These are phyloP conservation scores for Napeogenes sylphis DNA, from an alignment of 2,888 invertebrate species.

Conservation along the genomic window DNA sequence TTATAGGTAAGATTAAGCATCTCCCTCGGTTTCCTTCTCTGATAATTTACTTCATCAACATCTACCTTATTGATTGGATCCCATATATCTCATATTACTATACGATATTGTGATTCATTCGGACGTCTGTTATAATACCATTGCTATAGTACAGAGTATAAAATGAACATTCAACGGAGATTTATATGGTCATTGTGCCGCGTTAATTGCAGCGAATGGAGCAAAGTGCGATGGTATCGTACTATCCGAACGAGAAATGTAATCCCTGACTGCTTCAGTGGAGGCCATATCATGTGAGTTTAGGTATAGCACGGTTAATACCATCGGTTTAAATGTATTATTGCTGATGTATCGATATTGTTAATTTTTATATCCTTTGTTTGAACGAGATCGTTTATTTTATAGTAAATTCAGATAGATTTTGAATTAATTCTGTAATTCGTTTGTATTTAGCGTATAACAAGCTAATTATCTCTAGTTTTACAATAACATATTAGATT, in stretches of 20 bases:
- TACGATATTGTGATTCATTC: conserved; percentile 11
- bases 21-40: conserved; percentile 50
- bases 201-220: conserved; percentile 73
- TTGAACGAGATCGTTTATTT: too few species aligned
- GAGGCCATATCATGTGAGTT: conserved; percentile 31
- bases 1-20: conserved; percentile 68
- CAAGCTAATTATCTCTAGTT: too few species aligned
- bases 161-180: conserved; percentile 65
- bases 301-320: conserved; percentile 2
- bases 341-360: conserved; percentile 2
- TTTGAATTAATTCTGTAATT: too few species aligned
- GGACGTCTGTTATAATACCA: conserved; percentile 4
- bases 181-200: conserved; percentile 74
- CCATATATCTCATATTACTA: conserved; percentile 6
- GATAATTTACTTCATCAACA: conserved; percentile 34
- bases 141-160: conserved; percentile 43
- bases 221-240: conserved; percentile 69
- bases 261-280: conserved; percentile 47
- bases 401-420: too few species aligned
- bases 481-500: too few species aligned
- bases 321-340: conserved; percentile 4
- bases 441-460: too few species aligned
- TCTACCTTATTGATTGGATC: conserved; percentile 35
- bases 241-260: conserved; percentile 63
- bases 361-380: background rate